These are phyloP conservation scores for Phalloptychus januarius DNA, from an alignment of 2,797 vertebrate genomes.

Conservation along the genomic window DNA sequence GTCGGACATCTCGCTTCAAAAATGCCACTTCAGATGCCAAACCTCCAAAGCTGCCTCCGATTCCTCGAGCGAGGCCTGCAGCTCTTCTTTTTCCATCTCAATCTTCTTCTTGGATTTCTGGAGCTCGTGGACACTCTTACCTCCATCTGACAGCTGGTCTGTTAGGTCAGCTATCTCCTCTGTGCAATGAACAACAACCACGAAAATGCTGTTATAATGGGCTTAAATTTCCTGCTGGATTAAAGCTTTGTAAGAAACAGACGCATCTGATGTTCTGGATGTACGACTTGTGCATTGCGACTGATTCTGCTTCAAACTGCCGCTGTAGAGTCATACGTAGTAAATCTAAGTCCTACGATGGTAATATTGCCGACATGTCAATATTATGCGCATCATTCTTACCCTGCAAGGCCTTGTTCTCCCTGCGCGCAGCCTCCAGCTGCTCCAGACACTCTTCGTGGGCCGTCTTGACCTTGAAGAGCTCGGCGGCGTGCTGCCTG, in stretches of 20 bases:
- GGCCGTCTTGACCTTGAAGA: conserved; percentile 84
- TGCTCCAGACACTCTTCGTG: conserved; percentile 84
- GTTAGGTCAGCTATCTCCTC: conserved; percentile 84
- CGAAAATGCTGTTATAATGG: background rate
- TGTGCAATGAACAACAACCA: conserved; percentile 41
- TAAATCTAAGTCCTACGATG: background rate
- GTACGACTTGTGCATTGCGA: background rate
- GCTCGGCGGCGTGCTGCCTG: conserved; percentile 78
- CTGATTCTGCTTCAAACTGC: background rate
- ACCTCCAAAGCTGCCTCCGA: conserved; percentile 86
- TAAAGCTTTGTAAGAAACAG: background rate
- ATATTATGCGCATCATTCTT: background rate
- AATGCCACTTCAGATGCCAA: background rate
- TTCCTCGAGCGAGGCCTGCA: conserved; percentile 85
- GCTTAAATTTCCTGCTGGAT: background rate
- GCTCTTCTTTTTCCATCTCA: conserved; percentile 87
- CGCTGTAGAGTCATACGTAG: background rate
- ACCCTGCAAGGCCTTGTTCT: conserved; percentile 86
- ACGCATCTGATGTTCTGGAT: background rate
- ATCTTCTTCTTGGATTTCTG: conserved; percentile 87
- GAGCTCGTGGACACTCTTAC: conserved; percentile 84
- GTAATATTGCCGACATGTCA: background rate
- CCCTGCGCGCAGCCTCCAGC: conserved; percentile 76
- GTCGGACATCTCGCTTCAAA: background rate
- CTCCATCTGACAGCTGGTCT: conserved; percentile 84